Evolutionary conservation across 2,888 invertebrate species (phyloP).

Genomic region (Lapara coniferarum): DNA sequence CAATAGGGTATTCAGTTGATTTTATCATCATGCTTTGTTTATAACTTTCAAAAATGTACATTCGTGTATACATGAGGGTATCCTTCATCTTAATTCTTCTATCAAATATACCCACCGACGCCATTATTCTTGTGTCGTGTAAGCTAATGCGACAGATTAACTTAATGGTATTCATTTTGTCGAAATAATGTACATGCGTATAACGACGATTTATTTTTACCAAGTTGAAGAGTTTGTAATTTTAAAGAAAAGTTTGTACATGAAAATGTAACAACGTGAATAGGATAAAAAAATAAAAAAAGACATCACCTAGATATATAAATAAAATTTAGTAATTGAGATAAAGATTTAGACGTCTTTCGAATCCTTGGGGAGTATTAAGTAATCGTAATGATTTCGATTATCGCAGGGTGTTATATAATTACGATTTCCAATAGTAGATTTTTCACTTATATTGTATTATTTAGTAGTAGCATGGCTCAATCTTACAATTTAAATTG

Average conservation of each 20-base stretch:
- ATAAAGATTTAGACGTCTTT: neutral
- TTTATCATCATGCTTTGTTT: neutral
- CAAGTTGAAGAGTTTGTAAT: neutral
- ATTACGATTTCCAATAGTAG: too few species aligned
- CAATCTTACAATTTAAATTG: too few species aligned
- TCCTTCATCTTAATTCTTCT: slow-evolving; percentile 26
- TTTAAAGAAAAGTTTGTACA: neutral
- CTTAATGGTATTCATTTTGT: slow-evolving; percentile 27
- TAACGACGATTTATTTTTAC: neutral
- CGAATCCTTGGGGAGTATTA: too few species aligned
- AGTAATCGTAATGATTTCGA: too few species aligned
- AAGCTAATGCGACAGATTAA: slow-evolving; percentile 28
- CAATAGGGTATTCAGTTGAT: neutral
- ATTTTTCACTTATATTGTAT: too few species aligned
- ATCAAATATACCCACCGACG: slow-evolving; percentile 25
- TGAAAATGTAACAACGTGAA: too few species aligned
- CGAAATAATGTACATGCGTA: slow-evolving; percentile 21
- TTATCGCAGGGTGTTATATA: too few species aligned
- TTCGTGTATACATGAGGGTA: neutral
- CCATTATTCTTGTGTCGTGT: slow-evolving; percentile 27
- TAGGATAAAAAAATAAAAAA: too few species aligned
- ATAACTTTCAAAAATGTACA: neutral
- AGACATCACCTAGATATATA: too few species aligned
- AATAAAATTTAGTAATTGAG: neutral
- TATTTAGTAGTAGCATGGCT: too few species aligned